Conservation (phyloP, 2,113 vertebrate genomes). For the Zosterops japonicus region DNA sequence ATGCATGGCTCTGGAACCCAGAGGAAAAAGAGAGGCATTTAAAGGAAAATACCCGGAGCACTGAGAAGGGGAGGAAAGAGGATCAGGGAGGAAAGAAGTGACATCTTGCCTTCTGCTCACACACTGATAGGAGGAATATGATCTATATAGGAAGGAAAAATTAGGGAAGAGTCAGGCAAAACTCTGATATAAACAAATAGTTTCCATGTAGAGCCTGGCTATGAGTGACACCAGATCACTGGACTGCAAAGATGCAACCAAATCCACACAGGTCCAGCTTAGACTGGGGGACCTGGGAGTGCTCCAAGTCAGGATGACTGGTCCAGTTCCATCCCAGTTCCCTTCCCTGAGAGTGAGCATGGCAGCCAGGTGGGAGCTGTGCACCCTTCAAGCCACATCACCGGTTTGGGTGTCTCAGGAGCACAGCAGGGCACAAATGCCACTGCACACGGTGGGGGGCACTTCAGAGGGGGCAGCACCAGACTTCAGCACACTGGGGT, state of each 20-base stretch:
- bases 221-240: not conserved
- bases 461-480: not conserved
- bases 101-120: not conserved
- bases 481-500: rapidly evolving
- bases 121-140: not conserved
- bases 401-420: rapidly evolving
- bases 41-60: not conserved
- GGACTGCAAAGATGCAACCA: not conserved
- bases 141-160: not conserved
- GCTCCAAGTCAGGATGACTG: not conserved
- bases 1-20: not conserved
- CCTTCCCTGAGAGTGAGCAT: rapidly evolving
- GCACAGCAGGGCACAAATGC: rapidly evolving
- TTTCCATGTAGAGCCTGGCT: not conserved
- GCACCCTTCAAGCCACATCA: not conserved
- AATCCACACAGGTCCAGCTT: not conserved
- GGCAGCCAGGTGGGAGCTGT: not conserved
- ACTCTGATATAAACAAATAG: not conserved
- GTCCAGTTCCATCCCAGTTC: not conserved
- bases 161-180: not conserved
- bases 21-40: not conserved
- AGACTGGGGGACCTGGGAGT: not conserved
- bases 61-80: not conserved
- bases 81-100: not conserved
- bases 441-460: rapidly evolving